These are phyloP conservation scores for Sebastolobus alascanus DNA, from an alignment of 2,797 vertebrate species.

Conservation along the genomic window DNA sequence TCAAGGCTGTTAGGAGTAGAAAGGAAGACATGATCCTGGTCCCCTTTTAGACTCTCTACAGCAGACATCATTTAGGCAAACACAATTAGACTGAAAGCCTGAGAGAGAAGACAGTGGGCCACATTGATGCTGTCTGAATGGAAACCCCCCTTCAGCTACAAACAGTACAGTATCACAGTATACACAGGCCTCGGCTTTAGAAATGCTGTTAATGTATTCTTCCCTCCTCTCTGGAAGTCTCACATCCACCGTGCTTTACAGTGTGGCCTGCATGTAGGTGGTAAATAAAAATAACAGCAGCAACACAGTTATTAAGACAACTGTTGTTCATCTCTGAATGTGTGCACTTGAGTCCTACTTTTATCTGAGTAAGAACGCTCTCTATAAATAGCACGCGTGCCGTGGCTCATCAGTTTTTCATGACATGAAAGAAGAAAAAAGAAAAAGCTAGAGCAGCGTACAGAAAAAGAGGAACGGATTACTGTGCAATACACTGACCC, in stretches of 20 bases:
- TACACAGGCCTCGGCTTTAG: slow-evolving; percentile 52
- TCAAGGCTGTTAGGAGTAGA: slow-evolving; percentile 17
- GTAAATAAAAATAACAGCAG: slow-evolving; percentile 49
- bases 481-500: slow-evolving; percentile 43
- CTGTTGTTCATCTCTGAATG: slow-evolving; percentile 22
- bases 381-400: slow-evolving; percentile 67
- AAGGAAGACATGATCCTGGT: slow-evolving; percentile 14
- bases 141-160: slow-evolving; percentile 69
- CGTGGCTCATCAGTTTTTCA: slow-evolving; percentile 76
- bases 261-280: background rate
- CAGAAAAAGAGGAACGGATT: slow-evolving; percentile 17
- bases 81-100: slow-evolving; percentile 57
- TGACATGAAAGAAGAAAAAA: slow-evolving; percentile 42
- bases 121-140: slow-evolving; percentile 69
- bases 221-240: slow-evolving; percentile 21
- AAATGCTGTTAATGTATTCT: slow-evolving; percentile 46
- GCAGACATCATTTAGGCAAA: slow-evolving; percentile 57
- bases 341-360: slow-evolving; percentile 29
- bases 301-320: slow-evolving; percentile 28
- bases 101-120: slow-evolving; percentile 61
- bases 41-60: slow-evolving; percentile 19
- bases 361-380: slow-evolving; percentile 39
- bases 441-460: slow-evolving; percentile 13
- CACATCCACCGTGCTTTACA: slow-evolving; percentile 23
- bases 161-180: slow-evolving; percentile 67